Conservation (phyloP, 2,113 vertebrate genomes). For the Numenius arquata region DNA sequence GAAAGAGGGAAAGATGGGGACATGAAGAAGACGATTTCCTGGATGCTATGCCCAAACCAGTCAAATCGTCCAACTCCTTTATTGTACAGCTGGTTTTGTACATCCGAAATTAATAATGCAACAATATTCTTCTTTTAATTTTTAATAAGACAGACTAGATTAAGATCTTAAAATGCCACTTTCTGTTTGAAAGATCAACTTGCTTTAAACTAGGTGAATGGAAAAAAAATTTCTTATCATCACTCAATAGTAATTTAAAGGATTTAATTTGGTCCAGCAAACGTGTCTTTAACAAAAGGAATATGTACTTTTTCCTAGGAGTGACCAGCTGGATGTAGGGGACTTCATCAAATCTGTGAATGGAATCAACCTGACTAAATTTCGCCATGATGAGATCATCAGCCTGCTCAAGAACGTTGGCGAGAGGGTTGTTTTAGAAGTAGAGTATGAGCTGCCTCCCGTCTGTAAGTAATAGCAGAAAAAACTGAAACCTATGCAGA, state of each 20-base stretch:
- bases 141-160: not conserved
- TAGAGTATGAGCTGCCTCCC: constrained; percentile 95
- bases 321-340: constrained; percentile 95
- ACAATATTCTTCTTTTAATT: not conserved
- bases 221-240: not conserved
- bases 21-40: not conserved
- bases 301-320: constrained; percentile 74
- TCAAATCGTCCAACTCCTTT: not conserved
- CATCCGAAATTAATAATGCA: not conserved
- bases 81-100: not conserved
- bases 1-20: not conserved
- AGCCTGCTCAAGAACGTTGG: constrained; percentile 97
- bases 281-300: not conserved
- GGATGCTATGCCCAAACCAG: not conserved
- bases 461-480: constrained; percentile 83
- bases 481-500: not conserved
- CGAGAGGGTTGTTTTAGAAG: constrained; percentile 93
- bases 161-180: not conserved
- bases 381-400: constrained; percentile 98
- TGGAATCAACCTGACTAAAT: constrained; percentile 96
- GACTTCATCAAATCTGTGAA: constrained; percentile 98
- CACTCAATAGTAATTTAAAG: not conserved
- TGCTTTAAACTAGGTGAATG: not conserved
- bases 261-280: not conserved
- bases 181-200: not conserved